Percentiles rank a stretch among this genome's conserved stretches.
Conservation (phyloP, 2,888 invertebrate genomes). For the Julus scanicus region DNA sequence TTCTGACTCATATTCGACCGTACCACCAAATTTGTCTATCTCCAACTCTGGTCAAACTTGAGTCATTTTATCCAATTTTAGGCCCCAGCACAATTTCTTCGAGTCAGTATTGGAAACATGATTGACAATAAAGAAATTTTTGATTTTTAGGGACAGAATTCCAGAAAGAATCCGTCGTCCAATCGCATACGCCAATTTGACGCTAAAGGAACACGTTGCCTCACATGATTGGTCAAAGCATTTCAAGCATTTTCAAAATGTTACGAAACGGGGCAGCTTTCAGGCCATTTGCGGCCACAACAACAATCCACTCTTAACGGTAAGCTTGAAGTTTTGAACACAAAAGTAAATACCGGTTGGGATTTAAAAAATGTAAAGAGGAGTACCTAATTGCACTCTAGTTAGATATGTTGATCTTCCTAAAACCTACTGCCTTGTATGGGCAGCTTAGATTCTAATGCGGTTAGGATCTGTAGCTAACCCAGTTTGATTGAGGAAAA, state of each 20-base stretch:
- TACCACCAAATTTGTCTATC: too few species aligned
- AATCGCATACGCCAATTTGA: neutral
- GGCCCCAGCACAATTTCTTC: neutral
- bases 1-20: too few species aligned
- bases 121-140: neutral
- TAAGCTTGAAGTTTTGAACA: neutral
- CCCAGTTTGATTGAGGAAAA: too few species aligned
- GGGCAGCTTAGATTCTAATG: too few species aligned
- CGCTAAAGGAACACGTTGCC: slow-evolving; percentile 48
- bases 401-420: too few species aligned
- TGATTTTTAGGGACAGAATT: slow-evolving; percentile 36
- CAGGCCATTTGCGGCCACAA: slow-evolving; percentile 28
- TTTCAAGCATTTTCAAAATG: slow-evolving; percentile 38
- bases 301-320: neutral
- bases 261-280: slow-evolving; percentile 31
- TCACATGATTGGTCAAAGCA: slow-evolving; percentile 57
- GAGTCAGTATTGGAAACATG: neutral
- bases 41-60: too few species aligned
- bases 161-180: slow-evolving; percentile 46
- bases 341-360: too few species aligned
- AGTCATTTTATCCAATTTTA: too few species aligned
- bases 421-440: too few species aligned
- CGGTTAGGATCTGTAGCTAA: too few species aligned
- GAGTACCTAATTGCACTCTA: too few species aligned
- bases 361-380: too few species aligned